Conservation (phyloP, 2,797 vertebrate species). For the Channallabes apus region DNA sequence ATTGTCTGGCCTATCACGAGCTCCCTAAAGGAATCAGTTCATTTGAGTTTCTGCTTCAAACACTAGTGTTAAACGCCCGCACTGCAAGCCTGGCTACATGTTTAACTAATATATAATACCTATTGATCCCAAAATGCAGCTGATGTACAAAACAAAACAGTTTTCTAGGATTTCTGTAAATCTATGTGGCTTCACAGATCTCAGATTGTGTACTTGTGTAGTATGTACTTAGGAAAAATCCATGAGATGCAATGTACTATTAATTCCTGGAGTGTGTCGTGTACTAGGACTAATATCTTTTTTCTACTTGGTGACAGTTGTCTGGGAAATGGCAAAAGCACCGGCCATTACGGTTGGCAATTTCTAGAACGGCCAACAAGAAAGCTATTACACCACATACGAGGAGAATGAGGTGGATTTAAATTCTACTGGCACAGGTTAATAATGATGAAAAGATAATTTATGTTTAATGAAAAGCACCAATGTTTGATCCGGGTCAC, state of each 20-base stretch:
- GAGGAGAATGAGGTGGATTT: neutral
- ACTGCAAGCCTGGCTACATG: neutral
- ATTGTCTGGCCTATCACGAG: neutral
- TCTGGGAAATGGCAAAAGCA: neutral
- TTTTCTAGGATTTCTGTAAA: neutral
- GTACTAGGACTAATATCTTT: neutral
- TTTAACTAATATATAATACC: neutral
- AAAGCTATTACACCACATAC: neutral
- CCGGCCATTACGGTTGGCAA: neutral
- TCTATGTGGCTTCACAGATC: neutral
- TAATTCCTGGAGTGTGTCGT: slow-evolving; percentile 11
- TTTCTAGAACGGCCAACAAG: neutral
- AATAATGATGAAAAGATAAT: neutral
- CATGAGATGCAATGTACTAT: neutral
- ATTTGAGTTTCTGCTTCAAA: neutral
- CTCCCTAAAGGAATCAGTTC: neutral
- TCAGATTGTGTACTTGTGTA: neutral
- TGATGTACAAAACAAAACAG: neutral
- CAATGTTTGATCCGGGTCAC: neutral
- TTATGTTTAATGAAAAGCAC: neutral
- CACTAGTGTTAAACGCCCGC: neutral
- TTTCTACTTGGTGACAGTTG: neutral
- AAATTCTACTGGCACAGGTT: neutral
- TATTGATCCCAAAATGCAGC: neutral
- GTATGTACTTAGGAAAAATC: neutral